Evolutionary conservation across 1,140 invertebrate species (phyloP).

Genomic region (Drosophila kurseongensis): DNA sequence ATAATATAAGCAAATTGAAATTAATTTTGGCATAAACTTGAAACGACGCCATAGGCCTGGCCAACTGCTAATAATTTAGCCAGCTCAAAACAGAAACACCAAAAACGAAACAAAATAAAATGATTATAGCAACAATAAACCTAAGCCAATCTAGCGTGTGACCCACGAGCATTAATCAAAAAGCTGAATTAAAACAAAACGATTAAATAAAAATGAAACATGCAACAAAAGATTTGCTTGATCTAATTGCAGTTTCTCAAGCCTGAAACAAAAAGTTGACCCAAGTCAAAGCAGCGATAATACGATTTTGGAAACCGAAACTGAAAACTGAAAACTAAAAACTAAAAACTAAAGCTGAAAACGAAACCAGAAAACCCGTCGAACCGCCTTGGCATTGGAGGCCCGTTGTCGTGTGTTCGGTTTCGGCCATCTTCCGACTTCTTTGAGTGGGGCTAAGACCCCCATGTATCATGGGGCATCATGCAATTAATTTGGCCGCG

Average conservation of each 20-base stretch:
- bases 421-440: slow-evolving; percentile 35
- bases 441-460: slow-evolving; percentile 40
- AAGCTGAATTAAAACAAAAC: slow-evolving; percentile 13
- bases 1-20: slow-evolving; percentile 54
- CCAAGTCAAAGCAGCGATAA: slow-evolving; percentile 47
- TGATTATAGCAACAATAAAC: slow-evolving; percentile 34
- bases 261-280: slow-evolving; percentile 30
- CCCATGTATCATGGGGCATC: slow-evolving; percentile 55
- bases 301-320: slow-evolving; percentile 14
- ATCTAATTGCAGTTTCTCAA: slow-evolving; percentile 53
- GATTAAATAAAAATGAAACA: slow-evolving; percentile 22
- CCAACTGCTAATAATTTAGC: slow-evolving; percentile 31
- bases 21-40: slow-evolving; percentile 58
- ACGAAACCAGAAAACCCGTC: slow-evolving; percentile 57
- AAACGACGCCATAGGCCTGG: slow-evolving; percentile 60
- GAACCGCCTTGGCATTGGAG: slow-evolving; percentile 68
- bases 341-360: slow-evolving; percentile 7
- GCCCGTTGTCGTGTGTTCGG: slow-evolving; percentile 16
- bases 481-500: slow-evolving; percentile 67
- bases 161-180: slow-evolving; percentile 71
- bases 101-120: slow-evolving; percentile 19
- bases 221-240: slow-evolving; percentile 56
- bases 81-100: slow-evolving; percentile 40
- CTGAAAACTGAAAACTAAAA: slow-evolving; percentile 10
- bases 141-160: slow-evolving; percentile 53